Evolutionary conservation across 1,140 invertebrate species (phyloP).

Genomic region (Drosophila arizonae): DNA sequence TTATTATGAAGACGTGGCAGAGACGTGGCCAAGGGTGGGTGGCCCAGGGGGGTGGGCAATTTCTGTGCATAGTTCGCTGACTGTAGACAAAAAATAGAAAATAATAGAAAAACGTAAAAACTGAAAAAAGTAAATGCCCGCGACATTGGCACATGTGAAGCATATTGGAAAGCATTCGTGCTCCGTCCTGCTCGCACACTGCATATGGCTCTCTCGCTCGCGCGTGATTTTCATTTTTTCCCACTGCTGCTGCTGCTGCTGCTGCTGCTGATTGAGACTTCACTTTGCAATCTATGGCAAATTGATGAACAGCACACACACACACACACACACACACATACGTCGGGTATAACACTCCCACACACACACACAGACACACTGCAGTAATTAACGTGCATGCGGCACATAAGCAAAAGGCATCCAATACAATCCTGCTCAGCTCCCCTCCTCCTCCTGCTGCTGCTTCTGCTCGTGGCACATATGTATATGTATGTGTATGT

Average conservation of each 20-base stretch:
- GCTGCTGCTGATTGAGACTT: constrained; percentile 69
- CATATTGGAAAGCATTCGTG: constrained; percentile 44
- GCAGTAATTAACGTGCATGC: constrained; percentile 78
- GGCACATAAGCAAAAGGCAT: constrained; percentile 65
- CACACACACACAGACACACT: constrained; percentile 21
- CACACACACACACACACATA: constrained; percentile 26
- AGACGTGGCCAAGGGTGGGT: constrained; percentile 1
- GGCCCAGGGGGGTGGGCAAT: background rate
- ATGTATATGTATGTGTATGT: background rate
- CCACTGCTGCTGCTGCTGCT: background rate
- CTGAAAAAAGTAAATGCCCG: constrained; percentile 54
- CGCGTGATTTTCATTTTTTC: constrained; percentile 4
- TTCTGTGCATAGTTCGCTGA: constrained; percentile 31
- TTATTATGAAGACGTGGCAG: constrained; percentile 62
- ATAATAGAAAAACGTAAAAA: constrained; percentile 8
- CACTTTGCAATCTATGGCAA: constrained; percentile 74
- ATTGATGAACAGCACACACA: constrained; percentile 71
- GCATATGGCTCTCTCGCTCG: constrained; percentile 25
- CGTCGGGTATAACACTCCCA: background rate
- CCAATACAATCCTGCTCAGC: background rate
- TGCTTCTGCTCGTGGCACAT: background rate
- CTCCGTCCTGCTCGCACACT: constrained; percentile 11
- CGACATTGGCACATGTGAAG: constrained; percentile 64
- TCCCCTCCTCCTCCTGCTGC: background rate
- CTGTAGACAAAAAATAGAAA: constrained; percentile 35